Evolutionary conservation across 2,797 vertebrate genomes (phyloP).

Genomic region (Hydrocynus forskahlii): DNA sequence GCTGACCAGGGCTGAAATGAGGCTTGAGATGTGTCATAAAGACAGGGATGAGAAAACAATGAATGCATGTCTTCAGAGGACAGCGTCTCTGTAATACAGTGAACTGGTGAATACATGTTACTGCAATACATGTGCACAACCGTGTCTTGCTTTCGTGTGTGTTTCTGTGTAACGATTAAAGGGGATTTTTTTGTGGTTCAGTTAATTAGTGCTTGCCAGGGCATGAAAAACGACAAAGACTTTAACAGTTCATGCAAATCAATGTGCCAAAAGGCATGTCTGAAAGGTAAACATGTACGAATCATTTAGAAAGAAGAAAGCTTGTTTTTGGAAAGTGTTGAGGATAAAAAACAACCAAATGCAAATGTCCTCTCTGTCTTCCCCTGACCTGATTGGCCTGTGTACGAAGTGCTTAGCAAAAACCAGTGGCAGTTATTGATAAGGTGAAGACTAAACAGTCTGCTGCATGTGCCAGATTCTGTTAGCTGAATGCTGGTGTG

Average conservation of each 20-base stretch:
- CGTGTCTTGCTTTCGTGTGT: conserved; percentile 31
- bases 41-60: not conserved
- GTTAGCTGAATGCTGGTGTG: conserved; percentile 27
- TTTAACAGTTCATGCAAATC: conserved; percentile 47
- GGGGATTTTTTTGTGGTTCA: conserved; percentile 39
- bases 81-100: not conserved
- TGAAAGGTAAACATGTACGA: conserved; percentile 13
- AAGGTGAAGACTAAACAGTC: conserved; percentile 46
- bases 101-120: not conserved
- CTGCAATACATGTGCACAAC: not conserved
- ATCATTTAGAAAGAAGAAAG: conserved; percentile 5
- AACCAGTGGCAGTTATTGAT: conserved; percentile 44
- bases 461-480: conserved; percentile 33
- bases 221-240: conserved; percentile 33
- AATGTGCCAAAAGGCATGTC: conserved; percentile 36
- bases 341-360: conserved; percentile 4
- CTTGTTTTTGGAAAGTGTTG: not conserved
- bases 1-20: conserved; percentile 2
- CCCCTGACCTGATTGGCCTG: conserved; percentile 28
- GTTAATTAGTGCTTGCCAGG: conserved; percentile 44
- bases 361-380: conserved; percentile 31
- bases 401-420: conserved; percentile 21
- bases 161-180: conserved; percentile 37
- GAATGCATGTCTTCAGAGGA: not conserved
- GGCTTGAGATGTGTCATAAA: conserved; percentile 24